Evolutionary conservation across 2,888 invertebrate genomes (phyloP), one percentile per base, ranked within the genome.

Genomic region (Conchocele bisecta): DNA sequence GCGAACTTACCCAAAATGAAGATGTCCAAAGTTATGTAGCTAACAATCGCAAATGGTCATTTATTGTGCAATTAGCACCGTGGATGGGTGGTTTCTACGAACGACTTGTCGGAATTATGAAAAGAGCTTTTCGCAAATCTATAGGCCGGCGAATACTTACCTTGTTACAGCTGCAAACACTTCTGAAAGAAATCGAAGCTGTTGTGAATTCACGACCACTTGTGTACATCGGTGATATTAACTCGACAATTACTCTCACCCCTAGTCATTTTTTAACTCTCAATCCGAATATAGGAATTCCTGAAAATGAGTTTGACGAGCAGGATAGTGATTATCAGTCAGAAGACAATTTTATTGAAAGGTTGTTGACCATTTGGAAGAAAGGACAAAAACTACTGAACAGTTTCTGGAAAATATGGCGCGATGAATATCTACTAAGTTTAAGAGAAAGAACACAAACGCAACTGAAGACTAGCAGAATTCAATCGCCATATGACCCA

Each of bases 141-240:
- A 24, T 64, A 3, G 37, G 46, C 3, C 17, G 22, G 13, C 7
- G 5, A 15, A 20, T 15, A 11, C 22, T 46, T 15, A 46, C 46
- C 3, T 20, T 15, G 20, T 24, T 26, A 46, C 39, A 46, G 28
- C 17, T 57, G 29, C 37, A 26, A 57, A 57, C 57, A 13, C 28
- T 57, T 39, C 26, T 57, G 26, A 29, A 37, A 15, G 57, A 57
- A 31, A 24, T 24, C n/a, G 42, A 56, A 20, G 31, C 54, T 17
- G 35, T 64, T 28, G 48, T 64, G 2, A 65, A 65, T 31, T 48
- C 65, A 20, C 48, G 50, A 39, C 65, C 65, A 33, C 26, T 58
- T 24, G 51, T 65, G n/a, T 64, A 64, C 41, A 20, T 58, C 9
- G 41, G 65, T n/a, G 57, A 50, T 41, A 46, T 65, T 6, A 48